Conservation (phyloP, 2,113 vertebrate genomes). For the Garra rufa region DNA sequence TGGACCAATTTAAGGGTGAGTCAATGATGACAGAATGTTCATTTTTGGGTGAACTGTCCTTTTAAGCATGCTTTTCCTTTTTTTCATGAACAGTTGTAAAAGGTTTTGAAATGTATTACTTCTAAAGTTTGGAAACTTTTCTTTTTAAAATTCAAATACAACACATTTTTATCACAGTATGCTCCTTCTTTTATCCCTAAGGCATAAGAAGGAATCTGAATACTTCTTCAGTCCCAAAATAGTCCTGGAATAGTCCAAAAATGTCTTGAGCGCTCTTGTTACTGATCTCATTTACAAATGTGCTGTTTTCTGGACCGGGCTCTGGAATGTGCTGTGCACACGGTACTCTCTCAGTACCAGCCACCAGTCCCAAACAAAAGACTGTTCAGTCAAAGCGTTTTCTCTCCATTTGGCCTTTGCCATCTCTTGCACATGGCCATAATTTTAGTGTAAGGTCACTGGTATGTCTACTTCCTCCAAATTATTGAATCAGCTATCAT, state of each 20-base stretch:
- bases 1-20: not conserved
- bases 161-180: not conserved
- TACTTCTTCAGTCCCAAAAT: not conserved
- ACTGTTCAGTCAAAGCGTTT: constrained; percentile 38
- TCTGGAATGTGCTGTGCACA: constrained; percentile 42
- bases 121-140: not conserved
- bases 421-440: not conserved
- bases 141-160: not conserved
- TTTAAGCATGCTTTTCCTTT: not conserved
- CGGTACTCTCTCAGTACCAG: constrained; percentile 50
- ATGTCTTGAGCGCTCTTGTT: not conserved
- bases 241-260: not conserved
- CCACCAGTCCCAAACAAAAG: constrained; percentile 53
- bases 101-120: not conserved
- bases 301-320: constrained; percentile 23
- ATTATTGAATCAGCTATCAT: not conserved
- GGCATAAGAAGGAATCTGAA: not conserved
- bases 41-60: not conserved
- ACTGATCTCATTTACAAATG: constrained; percentile 19
- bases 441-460: not conserved
- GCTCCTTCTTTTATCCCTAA: not conserved
- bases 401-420: constrained; percentile 18
- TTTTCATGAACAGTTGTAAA: not conserved
- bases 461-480: not conserved
- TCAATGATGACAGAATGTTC: not conserved